phyloP scores from a whole-genome alignment of 2,888 invertebrate genomes.

The Acleris holmiana region DNA sequence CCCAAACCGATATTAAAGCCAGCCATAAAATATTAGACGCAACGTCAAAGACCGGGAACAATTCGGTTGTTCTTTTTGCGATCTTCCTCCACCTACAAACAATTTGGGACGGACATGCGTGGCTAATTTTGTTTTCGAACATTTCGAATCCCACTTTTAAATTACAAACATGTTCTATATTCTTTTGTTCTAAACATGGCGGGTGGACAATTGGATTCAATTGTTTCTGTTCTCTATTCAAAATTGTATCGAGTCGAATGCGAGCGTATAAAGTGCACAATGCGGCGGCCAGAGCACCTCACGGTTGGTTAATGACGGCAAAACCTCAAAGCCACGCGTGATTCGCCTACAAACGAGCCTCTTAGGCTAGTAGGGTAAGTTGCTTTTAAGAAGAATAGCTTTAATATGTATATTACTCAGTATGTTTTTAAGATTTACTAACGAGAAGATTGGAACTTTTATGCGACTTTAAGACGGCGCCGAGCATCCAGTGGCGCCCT shows the following conservation, averaged over 20 bases:
- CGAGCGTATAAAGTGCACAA: constrained; percentile 25
- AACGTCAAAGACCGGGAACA: constrained; percentile 14
- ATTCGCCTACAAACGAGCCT: constrained; percentile 26
- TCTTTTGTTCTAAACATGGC: constrained; percentile 20
- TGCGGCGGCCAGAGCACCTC: constrained; percentile 17
- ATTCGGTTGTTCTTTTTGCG: constrained; percentile 14
- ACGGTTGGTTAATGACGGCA: constrained; percentile 19
- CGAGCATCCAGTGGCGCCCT: too few relatives aligned
- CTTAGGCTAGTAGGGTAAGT: constrained; percentile 4
- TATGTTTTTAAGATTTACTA: constrained; percentile 8
- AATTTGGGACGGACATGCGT: constrained; percentile 24
- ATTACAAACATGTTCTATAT: constrained; percentile 19
- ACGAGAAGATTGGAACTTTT: neutral
- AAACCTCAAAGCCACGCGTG: constrained; percentile 27
- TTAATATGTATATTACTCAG: neutral
- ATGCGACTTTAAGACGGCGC: neutral
- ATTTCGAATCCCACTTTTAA: constrained; percentile 14
- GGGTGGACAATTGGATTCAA: constrained; percentile 17
- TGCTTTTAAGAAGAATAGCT: neutral
- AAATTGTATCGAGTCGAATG: constrained; percentile 20
- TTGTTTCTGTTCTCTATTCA: constrained; percentile 25
- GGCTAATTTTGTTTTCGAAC: constrained; percentile 17
- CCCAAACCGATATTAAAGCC: constrained; percentile 11
- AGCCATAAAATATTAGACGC: constrained; percentile 15
- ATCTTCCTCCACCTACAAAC: constrained; percentile 21